A percentile compares a stretch with the other conserved stretches of the same genome.
phyloP scores from a whole-genome alignment of 2,113 vertebrate species.

The Condylura cristata region DNA sequence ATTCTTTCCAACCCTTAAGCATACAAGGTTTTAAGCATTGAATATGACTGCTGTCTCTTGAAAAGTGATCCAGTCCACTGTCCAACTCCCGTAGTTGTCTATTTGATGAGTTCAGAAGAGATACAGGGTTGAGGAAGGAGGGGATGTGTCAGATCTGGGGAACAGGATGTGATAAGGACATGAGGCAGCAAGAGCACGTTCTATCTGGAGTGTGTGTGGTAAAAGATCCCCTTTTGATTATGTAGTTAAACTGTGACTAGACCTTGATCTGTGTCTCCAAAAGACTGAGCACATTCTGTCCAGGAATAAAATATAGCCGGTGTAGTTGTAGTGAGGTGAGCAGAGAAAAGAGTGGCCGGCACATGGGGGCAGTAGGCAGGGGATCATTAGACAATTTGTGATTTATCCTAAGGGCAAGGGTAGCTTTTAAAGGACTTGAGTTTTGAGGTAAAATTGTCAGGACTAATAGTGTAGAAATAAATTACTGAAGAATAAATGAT shows the following conservation, averaged over 20 bases:
- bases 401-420: not conserved
- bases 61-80: not conserved
- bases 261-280: too few species aligned
- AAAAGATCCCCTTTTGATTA: too few species aligned
- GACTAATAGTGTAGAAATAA: not conserved
- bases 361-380: not conserved
- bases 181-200: not conserved
- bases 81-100: not conserved
- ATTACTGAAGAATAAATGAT: not conserved
- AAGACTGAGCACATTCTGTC: too few species aligned
- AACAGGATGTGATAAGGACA: not conserved
- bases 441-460: not conserved
- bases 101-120: not conserved
- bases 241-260: too few species aligned
- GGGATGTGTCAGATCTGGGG: not conserved
- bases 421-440: not conserved
- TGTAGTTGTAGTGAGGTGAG: not conserved
- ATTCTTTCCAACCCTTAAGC: conserved; percentile 6
- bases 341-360: not conserved
- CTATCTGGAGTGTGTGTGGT: too few species aligned
- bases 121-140: not conserved
- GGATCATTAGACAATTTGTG: not conserved
- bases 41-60: not conserved
- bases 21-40: not conserved
- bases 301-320: not conserved